These are phyloP conservation scores for Mormyrops attenuatus DNA, from an alignment of 2,797 vertebrate species.

Conservation along the genomic window DNA sequence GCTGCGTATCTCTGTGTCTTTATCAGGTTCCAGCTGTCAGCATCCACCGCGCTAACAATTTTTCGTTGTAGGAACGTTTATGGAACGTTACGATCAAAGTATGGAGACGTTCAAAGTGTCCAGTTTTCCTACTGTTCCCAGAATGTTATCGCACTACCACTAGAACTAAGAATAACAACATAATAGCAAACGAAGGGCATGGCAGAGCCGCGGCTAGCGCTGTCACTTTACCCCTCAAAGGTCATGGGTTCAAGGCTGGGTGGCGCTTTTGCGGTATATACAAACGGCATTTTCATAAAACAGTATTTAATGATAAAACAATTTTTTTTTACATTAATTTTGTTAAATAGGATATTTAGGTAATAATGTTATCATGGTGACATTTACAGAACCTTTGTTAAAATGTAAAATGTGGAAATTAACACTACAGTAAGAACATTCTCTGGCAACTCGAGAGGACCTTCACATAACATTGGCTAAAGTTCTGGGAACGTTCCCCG, in stretches of 20 bases:
- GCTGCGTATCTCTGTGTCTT: slow-evolving; percentile 6
- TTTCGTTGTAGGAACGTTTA: not conserved
- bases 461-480: not conserved
- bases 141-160: not conserved
- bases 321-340: not conserved
- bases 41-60: not conserved
- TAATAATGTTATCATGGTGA: not conserved
- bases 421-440: not conserved
- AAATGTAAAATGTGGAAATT: not conserved
- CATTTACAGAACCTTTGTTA: not conserved
- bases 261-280: not conserved
- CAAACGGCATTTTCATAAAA: not conserved
- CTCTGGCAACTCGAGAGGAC: not conserved
- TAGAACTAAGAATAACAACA: not conserved
- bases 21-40: slow-evolving; percentile 15
- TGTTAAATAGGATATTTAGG: not conserved
- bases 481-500: not conserved
- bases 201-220: not conserved
- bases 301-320: not conserved
- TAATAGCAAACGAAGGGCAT: not conserved
- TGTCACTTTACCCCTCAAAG: not conserved
- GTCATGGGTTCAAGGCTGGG: not conserved
- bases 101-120: not conserved
- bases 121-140: not conserved
- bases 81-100: not conserved